These are phyloP conservation scores for Macrotus californicus DNA, from an alignment of 2,113 vertebrate species.

Conservation along the genomic window DNA sequence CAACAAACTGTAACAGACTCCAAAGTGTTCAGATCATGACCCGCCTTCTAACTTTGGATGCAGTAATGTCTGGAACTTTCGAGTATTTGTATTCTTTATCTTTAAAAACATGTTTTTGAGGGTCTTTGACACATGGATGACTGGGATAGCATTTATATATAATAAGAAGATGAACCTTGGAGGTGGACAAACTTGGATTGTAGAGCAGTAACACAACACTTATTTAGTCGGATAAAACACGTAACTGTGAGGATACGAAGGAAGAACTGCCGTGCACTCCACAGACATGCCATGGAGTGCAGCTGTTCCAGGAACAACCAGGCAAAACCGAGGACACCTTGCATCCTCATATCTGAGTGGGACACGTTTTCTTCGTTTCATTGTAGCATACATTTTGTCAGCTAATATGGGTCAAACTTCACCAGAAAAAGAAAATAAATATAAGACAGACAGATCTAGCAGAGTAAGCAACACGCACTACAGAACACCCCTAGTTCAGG, in stretches of 20 bases:
- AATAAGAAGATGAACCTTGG: not conserved
- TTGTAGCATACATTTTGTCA: not conserved
- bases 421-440: not conserved
- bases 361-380: not conserved
- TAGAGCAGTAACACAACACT: not conserved
- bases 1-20: not conserved
- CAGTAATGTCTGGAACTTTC: not conserved
- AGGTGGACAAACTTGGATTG: not conserved
- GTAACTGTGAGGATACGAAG: not conserved
- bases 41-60: not conserved
- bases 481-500: not conserved
- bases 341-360: not conserved
- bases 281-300: fast-evolving
- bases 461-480: not conserved
- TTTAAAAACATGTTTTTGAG: not conserved
- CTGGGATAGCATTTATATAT: not conserved
- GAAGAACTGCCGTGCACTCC: not conserved
- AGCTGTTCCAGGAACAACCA: not conserved
- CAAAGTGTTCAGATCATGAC: not conserved
- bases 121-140: not conserved
- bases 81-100: not conserved
- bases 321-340: not conserved
- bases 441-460: not conserved
- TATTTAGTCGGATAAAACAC: not conserved
- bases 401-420: not conserved